Conservation (phyloP, 2,113 vertebrate genomes). For the Poecile atricapillus region DNA sequence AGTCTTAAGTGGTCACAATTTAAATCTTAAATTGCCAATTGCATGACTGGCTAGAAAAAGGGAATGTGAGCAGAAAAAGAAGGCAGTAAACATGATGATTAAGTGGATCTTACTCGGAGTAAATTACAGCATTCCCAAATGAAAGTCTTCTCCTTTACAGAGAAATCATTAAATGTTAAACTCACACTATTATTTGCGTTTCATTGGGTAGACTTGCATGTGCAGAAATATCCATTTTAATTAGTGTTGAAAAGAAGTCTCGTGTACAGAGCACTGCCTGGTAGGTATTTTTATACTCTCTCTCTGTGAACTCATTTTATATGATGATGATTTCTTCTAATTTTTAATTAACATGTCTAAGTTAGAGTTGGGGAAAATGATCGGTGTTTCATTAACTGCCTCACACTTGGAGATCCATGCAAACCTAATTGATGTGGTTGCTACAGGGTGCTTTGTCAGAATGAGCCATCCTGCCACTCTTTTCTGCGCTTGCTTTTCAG, state of each 20-base stretch:
- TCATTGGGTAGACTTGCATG: conserved; percentile 41
- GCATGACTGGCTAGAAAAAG: conserved; percentile 9
- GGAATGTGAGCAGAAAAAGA: conserved; percentile 1
- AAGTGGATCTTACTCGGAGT: conserved; percentile 49
- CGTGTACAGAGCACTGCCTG: conserved; percentile 33
- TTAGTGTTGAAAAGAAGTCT: conserved; percentile 51
- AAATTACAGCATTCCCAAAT: conserved; percentile 62
- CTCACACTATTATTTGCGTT: conserved; percentile 56
- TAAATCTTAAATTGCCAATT: conserved; percentile 49
- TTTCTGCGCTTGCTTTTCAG: not conserved
- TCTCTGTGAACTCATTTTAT: conserved; percentile 49
- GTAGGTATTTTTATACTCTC: conserved; percentile 57
- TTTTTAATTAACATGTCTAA: conserved; percentile 68
- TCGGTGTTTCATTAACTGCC: conserved; percentile 61
- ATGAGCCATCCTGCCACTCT: not conserved
- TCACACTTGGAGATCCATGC: conserved; percentile 48
- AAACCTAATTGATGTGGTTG: conserved; percentile 44
- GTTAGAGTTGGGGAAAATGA: conserved; percentile 56
- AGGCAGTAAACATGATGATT: conserved; percentile 56
- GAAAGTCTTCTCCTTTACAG: conserved; percentile 46
- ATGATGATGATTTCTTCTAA: conserved; percentile 65
- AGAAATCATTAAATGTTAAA: conserved; percentile 63
- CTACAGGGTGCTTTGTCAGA: conserved; percentile 38
- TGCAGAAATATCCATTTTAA: conserved; percentile 60
- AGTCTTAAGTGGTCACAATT: conserved; percentile 46